Conservation (phyloP, 2,113 vertebrate genomes). For the Sphyrna mokarran region DNA sequence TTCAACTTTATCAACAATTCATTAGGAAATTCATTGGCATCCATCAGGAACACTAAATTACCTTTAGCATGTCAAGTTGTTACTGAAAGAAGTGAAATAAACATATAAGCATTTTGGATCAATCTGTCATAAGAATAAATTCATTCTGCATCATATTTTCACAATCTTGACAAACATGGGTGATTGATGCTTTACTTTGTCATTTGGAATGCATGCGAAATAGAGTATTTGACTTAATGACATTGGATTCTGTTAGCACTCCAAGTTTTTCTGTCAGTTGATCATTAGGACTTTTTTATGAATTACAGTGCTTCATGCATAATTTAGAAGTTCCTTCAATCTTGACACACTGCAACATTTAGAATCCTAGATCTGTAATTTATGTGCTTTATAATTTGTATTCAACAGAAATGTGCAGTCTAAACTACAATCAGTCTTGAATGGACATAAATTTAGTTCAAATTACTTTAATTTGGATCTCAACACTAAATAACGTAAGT, state of each 20-base stretch:
- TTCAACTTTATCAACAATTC: background rate
- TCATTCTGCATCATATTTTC: conserved; percentile 11
- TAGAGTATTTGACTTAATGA: conserved; percentile 24
- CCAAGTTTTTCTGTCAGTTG: conserved; percentile 26
- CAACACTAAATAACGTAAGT: background rate
- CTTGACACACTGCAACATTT: conserved; percentile 7
- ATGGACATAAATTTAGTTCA: background rate
- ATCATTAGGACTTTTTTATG: conserved; percentile 20
- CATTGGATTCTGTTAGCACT: conserved; percentile 23
- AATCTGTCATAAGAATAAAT: conserved; percentile 28
- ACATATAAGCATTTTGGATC: background rate
- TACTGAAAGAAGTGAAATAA: background rate
- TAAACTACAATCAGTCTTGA: background rate
- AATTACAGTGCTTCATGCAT: conserved; percentile 31
- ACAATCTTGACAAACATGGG: conserved; percentile 5
- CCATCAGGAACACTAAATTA: background rate
- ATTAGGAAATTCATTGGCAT: background rate
- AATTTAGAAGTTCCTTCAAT: conserved; percentile 33
- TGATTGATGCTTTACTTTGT: conserved; percentile 26
- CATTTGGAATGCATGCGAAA: background rate
- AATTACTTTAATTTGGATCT: background rate
- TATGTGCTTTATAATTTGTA: conserved; percentile 21
- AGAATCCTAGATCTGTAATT: background rate
- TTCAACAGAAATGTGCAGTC: background rate
- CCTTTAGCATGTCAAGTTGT: background rate